A percentile compares a stretch with the other conserved stretches of the same genome.
phyloP scores from a whole-genome alignment of 2,797 vertebrate genomes.

The Capromys pilorides region DNA sequence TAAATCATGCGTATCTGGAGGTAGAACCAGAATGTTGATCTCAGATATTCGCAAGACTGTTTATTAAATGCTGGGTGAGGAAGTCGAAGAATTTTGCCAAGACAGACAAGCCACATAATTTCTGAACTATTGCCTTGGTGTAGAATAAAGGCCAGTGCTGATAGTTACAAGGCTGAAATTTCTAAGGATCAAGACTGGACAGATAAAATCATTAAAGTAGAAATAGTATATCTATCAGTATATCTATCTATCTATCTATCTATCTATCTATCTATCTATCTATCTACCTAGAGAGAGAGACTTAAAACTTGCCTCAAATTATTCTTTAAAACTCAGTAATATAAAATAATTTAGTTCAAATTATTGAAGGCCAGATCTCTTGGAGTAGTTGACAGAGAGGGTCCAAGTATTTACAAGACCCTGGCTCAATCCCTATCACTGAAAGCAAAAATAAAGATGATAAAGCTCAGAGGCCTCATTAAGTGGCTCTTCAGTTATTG shows the following conservation, averaged over 20 bases:
- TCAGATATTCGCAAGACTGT: slow-evolving; percentile 14
- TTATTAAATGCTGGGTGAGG: background rate
- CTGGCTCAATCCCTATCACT: background rate
- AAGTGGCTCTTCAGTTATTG: background rate
- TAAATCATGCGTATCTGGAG: background rate
- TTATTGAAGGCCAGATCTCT: rapidly evolving
- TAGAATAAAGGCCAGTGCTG: slow-evolving; percentile 6
- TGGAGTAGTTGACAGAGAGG: background rate
- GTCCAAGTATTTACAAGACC: background rate
- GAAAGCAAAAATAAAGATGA: background rate
- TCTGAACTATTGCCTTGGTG: background rate
- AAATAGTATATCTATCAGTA: background rate
- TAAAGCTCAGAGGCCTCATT: background rate
- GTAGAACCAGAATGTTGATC: background rate
- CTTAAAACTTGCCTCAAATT: background rate
- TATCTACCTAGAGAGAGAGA: too few species aligned
- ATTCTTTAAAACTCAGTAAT: background rate
- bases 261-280: too few species aligned
- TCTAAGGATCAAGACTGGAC: background rate
- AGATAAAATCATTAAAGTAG: background rate
- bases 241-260: too few species aligned
- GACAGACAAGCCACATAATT: background rate
- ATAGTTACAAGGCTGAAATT: background rate
- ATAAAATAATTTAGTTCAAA: background rate
- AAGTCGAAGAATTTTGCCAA: background rate